phyloP scores from a whole-genome alignment of 2,113 vertebrate genomes.

The Canis aureus region DNA sequence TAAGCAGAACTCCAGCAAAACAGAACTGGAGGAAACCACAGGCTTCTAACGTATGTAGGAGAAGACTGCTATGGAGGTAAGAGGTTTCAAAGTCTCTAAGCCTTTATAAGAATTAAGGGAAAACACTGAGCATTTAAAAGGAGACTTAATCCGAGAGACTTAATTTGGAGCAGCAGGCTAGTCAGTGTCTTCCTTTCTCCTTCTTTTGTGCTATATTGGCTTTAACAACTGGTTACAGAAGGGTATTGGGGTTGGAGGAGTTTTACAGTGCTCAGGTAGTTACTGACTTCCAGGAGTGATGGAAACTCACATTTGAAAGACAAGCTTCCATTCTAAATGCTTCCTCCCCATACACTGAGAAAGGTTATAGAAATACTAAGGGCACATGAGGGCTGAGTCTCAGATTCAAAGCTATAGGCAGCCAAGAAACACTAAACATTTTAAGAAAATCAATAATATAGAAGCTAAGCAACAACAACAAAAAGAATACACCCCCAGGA shows the following conservation, averaged over 20 bases:
- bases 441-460: neutral
- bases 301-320: neutral
- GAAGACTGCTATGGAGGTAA: neutral
- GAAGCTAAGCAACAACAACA: neutral
- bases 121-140: neutral
- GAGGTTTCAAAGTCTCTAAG: neutral
- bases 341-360: neutral
- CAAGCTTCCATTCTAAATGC: neutral
- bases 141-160: neutral
- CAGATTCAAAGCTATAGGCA: conserved; percentile 6
- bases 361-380: neutral
- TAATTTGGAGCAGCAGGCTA: neutral
- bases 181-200: neutral
- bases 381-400: neutral
- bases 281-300: neutral
- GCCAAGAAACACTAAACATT: neutral
- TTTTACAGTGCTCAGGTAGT: neutral
- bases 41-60: neutral
- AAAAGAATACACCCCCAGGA: neutral
- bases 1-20: neutral
- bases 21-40: neutral
- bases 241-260: neutral
- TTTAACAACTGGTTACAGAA: neutral
- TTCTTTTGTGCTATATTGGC: neutral
- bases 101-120: neutral